A percentile compares a stretch with the other conserved stretches of the same genome.
Evolutionary conservation across 1,140 invertebrate genomes (phyloP).

Genomic region (Hestina assimilis): DNA sequence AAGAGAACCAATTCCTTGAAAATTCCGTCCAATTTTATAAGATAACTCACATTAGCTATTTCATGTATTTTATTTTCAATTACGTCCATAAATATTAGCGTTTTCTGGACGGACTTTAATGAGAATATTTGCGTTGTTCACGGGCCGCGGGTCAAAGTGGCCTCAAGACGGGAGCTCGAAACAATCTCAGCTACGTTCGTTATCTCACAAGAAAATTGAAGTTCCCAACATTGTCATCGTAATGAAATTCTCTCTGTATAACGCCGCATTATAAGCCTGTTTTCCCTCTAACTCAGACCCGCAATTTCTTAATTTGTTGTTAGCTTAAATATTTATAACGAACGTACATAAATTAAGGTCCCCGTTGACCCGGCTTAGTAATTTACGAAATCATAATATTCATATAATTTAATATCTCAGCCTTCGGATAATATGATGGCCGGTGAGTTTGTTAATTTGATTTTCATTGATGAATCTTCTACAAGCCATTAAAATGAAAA

Average conservation of each 20-base stretch:
- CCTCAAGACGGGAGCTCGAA: slow-evolving; percentile 53
- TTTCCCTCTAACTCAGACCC: slow-evolving; percentile 20
- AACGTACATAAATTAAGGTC: slow-evolving; percentile 18
- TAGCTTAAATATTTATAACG: slow-evolving; percentile 31
- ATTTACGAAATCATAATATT: slow-evolving; percentile 4
- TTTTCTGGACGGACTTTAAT: slow-evolving; percentile 41
- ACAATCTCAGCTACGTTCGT: slow-evolving; percentile 62
- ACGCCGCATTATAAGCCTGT: slow-evolving; percentile 39
- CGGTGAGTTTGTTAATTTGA: neutral
- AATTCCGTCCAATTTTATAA: slow-evolving; percentile 1
- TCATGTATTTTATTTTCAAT: slow-evolving; percentile 29
- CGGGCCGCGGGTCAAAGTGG: slow-evolving; percentile 67
- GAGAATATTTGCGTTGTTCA: slow-evolving; percentile 59
- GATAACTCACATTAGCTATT: slow-evolving; percentile 15
- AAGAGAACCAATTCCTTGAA: neutral
- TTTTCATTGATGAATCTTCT: neutral
- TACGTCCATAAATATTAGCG: slow-evolving; percentile 27
- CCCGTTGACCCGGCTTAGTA: slow-evolving; percentile 6
- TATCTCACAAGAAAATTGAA: slow-evolving; percentile 65
- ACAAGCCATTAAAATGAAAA: neutral
- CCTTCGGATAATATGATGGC: neutral
- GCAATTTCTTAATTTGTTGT: slow-evolving; percentile 28
- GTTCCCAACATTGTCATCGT: slow-evolving; percentile 64
- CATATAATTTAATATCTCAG: neutral
- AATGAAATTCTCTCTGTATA: slow-evolving; percentile 65